Conservation (phyloP, 1,140 invertebrate species). For the Parasteatoda tepidariorum region DNA sequence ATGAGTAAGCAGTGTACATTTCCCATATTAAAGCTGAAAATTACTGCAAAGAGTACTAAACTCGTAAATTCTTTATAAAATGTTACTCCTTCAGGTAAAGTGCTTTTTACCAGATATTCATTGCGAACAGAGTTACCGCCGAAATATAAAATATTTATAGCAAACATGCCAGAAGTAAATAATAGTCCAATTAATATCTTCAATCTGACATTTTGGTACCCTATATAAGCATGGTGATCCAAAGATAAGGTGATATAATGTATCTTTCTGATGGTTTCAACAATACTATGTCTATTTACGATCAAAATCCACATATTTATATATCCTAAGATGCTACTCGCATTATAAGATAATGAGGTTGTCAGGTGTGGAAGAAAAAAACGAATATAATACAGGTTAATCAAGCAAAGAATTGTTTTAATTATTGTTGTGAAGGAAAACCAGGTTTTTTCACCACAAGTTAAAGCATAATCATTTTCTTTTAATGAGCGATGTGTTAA, state of each 20-base stretch:
- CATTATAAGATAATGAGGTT: background rate
- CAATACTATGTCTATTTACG: background rate
- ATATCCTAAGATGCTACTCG: background rate
- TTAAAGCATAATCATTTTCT: background rate
- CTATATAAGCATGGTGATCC: background rate
- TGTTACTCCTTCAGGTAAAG: background rate
- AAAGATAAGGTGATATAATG: background rate
- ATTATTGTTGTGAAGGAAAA: background rate
- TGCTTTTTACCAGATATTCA: background rate
- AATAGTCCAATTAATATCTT: background rate
- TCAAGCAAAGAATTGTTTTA: background rate
- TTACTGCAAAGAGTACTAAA: background rate
- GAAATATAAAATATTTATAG: background rate
- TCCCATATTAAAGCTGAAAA: background rate
- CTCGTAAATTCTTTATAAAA: background rate
- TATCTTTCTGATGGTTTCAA: background rate
- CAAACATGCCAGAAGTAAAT: background rate
- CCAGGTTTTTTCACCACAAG: background rate
- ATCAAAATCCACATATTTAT: conserved; percentile 11
- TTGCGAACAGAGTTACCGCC: background rate
- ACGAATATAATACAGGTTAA: background rate
- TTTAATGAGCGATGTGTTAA: background rate
- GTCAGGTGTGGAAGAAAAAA: background rate
- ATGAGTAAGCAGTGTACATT: background rate
- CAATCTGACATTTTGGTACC: background rate